These are phyloP conservation scores for Anastatus disparis DNA, from an alignment of 1,140 invertebrate genomes.

Conservation along the genomic window DNA sequence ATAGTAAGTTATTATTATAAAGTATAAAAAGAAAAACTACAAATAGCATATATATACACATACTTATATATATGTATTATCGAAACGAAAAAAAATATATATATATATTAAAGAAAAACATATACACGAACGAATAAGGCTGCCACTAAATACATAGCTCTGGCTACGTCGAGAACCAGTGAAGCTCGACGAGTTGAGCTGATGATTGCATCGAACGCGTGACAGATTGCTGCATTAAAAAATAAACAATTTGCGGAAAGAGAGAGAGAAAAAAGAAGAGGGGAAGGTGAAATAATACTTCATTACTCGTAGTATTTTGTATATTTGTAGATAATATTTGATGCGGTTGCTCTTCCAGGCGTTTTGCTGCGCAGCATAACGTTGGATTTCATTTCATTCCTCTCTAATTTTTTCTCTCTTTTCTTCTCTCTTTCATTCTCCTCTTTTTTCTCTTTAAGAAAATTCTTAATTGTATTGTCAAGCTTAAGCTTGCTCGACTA, in stretches of 20 bases:
- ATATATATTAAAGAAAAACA: constrained; percentile 26
- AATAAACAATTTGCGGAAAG: too few relatives aligned
- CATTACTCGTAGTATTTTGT: constrained; percentile 53
- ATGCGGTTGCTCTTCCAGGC: constrained; percentile 48
- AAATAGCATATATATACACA: not conserved
- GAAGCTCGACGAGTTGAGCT: constrained; percentile 17
- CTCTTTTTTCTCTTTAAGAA: not conserved
- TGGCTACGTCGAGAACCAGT: constrained; percentile 3
- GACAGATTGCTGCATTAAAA: constrained; percentile 26
- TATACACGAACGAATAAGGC: constrained; percentile 20
- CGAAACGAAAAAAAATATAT: constrained; percentile 16
- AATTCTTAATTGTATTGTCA: not conserved
- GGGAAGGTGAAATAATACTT: constrained; percentile 27
- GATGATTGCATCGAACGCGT: constrained; percentile 26
- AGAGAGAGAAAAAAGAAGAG: constrained; percentile 42
- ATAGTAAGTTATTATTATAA: constrained; percentile 40
- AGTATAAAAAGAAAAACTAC: constrained; percentile 22
- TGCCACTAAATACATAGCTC: constrained; percentile 22
- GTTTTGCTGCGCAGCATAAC: constrained; percentile 33
- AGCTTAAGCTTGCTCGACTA: not conserved
- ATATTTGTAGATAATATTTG: constrained; percentile 60
- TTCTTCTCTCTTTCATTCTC: not conserved
- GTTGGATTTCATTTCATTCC: constrained; percentile 29
- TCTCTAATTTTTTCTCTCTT: constrained; percentile 1
- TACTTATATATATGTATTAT: not conserved